These are phyloP conservation scores for Asarcornis scutulata DNA, from an alignment of 2,113 vertebrate species.

Conservation along the genomic window DNA sequence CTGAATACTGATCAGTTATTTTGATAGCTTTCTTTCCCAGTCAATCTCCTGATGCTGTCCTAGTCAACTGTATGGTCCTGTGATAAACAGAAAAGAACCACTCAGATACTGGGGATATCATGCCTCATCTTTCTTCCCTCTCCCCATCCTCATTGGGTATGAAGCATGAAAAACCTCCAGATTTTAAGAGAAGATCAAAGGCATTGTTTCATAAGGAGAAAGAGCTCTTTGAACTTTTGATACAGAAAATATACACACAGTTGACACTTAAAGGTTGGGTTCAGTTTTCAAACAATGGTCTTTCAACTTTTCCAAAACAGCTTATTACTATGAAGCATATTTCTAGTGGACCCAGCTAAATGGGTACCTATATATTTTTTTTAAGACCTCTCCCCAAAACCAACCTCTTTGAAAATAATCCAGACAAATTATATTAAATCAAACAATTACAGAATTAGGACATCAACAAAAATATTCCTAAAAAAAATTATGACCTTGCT, in stretches of 20 bases:
- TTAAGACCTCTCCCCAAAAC: neutral
- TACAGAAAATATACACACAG: neutral
- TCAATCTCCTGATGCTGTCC: fast-evolving
- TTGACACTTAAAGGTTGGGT: neutral
- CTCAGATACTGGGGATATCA: neutral
- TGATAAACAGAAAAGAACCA: neutral
- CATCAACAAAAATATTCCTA: neutral
- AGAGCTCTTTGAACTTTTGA: neutral
- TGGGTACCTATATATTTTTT: neutral
- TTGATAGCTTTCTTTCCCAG: neutral
- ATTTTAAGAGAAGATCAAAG: neutral
- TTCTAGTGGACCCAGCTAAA: neutral
- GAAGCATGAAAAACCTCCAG: neutral
- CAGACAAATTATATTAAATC: neutral
- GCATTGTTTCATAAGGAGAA: neutral
- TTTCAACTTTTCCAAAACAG: neutral
- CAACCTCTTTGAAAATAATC: neutral
- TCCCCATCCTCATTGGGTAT: neutral
- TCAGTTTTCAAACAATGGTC: neutral
- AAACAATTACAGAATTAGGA: neutral
- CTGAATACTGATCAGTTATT: neutral
- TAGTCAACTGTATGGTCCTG: neutral
- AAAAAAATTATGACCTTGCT: neutral
- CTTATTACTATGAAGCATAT: neutral
- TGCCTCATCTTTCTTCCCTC: neutral